Percentiles rank a stretch among this genome's conserved stretches.
Evolutionary conservation across 1,140 invertebrate species (phyloP).

Genomic region (Leptopilina clavipes): DNA sequence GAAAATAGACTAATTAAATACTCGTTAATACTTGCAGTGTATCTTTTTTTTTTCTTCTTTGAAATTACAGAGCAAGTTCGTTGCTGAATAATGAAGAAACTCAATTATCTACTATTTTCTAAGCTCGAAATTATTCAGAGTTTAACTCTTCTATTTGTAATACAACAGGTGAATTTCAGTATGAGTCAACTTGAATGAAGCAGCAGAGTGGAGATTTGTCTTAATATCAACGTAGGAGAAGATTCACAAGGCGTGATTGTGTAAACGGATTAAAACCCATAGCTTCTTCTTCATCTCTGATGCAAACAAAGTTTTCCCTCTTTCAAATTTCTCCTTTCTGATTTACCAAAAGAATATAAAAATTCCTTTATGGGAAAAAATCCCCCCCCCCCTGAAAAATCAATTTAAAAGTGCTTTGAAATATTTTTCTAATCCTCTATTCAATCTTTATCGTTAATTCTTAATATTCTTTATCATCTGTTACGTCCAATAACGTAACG

Average conservation of each 20-base stretch:
- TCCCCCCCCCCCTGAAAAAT: too few species aligned
- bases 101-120: conserved; percentile 8
- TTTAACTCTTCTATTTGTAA: conserved; percentile 20
- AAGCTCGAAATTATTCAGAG: conserved; percentile 19
- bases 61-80: conserved; percentile 5
- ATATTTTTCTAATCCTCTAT: too few species aligned
- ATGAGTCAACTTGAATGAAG: conserved; percentile 12
- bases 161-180: conserved; percentile 15
- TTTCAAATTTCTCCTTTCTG: too few species aligned
- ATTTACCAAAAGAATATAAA: too few species aligned
- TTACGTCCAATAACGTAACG: too few species aligned
- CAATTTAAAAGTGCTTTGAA: too few species aligned
- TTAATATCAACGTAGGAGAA: conserved; percentile 9
- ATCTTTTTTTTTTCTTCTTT: neutral
- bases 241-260: conserved; percentile 18
- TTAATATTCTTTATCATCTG: too few species aligned
- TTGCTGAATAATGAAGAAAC: conserved; percentile 8
- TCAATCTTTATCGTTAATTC: too few species aligned
- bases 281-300: conserved; percentile 15
- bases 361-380: too few species aligned
- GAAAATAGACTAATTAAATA: too few species aligned
- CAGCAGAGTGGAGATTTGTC: conserved; percentile 7
- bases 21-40: too few species aligned
- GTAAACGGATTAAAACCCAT: conserved; percentile 16
- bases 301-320: neutral